Conservation (phyloP, 1,140 invertebrate genomes). For the Platyscapa corneri region DNA sequence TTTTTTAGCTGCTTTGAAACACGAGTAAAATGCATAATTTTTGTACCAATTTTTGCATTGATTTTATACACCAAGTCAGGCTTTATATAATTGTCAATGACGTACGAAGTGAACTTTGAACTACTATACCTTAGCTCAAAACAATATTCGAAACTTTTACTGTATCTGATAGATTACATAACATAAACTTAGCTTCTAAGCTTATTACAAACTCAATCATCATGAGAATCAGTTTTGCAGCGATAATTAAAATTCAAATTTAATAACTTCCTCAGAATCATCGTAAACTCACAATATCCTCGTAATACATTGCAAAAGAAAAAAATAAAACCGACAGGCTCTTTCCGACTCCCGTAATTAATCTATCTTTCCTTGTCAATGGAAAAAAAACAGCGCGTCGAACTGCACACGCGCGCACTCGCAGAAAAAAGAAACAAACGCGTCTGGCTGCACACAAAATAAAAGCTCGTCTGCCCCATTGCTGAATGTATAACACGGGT, state of each 20-base stretch:
- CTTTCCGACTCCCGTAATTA: conserved; percentile 4
- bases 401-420: too few relatives aligned
- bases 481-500: neutral
- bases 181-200: too few relatives aligned
- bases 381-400: conserved; percentile 11
- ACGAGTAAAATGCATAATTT: neutral
- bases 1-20: neutral
- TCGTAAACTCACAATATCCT: neutral
- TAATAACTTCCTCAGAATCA: neutral
- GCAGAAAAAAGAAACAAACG: neutral
- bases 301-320: neutral
- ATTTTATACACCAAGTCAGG: neutral
- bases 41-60: neutral
- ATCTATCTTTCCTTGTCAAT: conserved; percentile 8
- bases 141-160: too few relatives aligned
- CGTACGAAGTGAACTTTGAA: neutral
- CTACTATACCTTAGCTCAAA: neutral
- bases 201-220: neutral
- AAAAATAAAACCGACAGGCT: neutral
- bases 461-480: conserved; percentile 26
- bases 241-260: conserved; percentile 22
- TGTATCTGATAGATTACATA: too few relatives aligned
- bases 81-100: neutral
- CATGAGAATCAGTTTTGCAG: neutral
- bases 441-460: conserved; percentile 23